These are phyloP conservation scores for Tyria jacobaeae DNA, from an alignment of 2,888 invertebrate genomes.

Conservation along the genomic window DNA sequence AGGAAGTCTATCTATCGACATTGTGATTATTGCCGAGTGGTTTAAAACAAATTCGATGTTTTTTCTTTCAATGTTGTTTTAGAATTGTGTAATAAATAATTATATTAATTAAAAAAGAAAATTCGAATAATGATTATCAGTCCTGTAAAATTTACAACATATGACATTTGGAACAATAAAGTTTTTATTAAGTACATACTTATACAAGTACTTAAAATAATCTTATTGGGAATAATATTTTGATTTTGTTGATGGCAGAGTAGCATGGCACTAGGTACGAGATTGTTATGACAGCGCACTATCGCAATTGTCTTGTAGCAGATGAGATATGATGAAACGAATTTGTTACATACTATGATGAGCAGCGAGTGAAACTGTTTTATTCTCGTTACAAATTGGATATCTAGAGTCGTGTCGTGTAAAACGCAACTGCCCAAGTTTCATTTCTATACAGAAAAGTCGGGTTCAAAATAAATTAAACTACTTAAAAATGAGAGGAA, in stretches of 20 bases:
- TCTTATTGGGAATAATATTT: not conserved
- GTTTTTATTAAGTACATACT: not conserved
- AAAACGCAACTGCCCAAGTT: slow-evolving; percentile 3
- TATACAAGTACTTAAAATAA: not conserved
- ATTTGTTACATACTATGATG: slow-evolving; percentile 56
- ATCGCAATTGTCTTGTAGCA: slow-evolving; percentile 47
- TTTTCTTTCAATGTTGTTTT: not conserved
- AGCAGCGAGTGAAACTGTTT: slow-evolving; percentile 48
- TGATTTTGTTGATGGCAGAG: slow-evolving; percentile 2
- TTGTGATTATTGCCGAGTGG: not conserved
- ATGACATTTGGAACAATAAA: not conserved
- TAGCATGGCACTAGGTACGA: slow-evolving; percentile 25
- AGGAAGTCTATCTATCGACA: not conserved
- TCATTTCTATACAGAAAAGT: slow-evolving; percentile 38
- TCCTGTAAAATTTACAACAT: not conserved
- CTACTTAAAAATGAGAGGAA: slow-evolving; percentile 50
- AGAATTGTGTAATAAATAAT: not conserved
- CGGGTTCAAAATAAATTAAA: slow-evolving; percentile 57
- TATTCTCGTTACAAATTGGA: slow-evolving; percentile 47
- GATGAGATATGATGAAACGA: slow-evolving; percentile 49
- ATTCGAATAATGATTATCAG: not conserved
- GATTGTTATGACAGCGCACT: slow-evolving; percentile 44
- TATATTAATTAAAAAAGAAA: not conserved
- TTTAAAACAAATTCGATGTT: not conserved
- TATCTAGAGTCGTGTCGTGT: slow-evolving; percentile 29